phyloP scores from a whole-genome alignment of 2,113 vertebrate genomes.

The Nerophis ophidion region DNA sequence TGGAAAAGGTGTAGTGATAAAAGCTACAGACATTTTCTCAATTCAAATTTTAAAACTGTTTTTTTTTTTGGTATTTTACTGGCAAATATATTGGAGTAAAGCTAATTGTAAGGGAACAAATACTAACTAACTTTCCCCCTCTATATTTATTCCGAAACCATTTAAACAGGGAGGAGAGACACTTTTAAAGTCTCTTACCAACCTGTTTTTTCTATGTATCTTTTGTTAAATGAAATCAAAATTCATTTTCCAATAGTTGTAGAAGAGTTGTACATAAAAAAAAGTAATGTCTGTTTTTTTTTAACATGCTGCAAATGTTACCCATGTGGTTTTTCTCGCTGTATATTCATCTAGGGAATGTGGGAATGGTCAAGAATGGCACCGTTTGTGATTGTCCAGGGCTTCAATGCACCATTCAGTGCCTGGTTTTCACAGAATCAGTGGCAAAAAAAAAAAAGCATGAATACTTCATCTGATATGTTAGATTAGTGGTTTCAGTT shows the following conservation, averaged over 20 bases:
- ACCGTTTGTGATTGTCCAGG: conserved; percentile 54
- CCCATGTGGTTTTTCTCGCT: conserved; percentile 20
- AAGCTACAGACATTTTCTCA: conserved; percentile 20
- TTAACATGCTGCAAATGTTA: conserved; percentile 13
- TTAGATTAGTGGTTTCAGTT: conserved; percentile 72
- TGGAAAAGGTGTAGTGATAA: neutral
- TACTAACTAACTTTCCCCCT: too few species aligned
- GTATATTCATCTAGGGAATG: conserved; percentile 43
- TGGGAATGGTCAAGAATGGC: conserved; percentile 56
- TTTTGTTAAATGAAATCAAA: conserved; percentile 6
- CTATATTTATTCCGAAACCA: too few species aligned
- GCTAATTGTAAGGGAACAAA: too few species aligned
- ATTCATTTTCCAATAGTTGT: neutral
- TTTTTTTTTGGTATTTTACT: too few species aligned
- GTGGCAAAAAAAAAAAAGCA: conserved; percentile 42
- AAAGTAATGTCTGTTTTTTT: conserved; percentile 1
- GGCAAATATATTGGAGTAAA: too few species aligned
- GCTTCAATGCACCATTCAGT: conserved; percentile 43
- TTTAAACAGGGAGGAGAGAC: conserved; percentile 17
- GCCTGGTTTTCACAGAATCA: conserved; percentile 58
- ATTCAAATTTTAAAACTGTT: too few species aligned
- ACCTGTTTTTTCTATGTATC: conserved; percentile 1
- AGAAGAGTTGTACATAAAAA: neutral
- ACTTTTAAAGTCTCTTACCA: conserved; percentile 23
- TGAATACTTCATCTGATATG: conserved; percentile 69